A percentile compares a stretch with the other conserved stretches of the same genome.
Evolutionary conservation across 2,888 invertebrate genomes (phyloP).

Genomic region (Macrophya annulata): DNA sequence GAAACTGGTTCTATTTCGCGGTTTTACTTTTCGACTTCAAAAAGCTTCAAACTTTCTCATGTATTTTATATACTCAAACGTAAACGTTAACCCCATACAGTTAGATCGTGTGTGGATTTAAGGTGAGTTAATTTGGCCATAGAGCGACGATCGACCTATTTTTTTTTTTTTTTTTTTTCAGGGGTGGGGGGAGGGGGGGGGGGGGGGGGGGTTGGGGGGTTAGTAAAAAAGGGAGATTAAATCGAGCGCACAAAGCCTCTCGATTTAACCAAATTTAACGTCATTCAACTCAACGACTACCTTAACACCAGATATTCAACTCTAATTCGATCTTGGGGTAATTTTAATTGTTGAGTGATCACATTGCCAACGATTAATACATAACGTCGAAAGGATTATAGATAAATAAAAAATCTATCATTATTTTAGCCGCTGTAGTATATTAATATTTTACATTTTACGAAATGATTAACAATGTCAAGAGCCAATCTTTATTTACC

Average conservation of each 20-base stretch:
- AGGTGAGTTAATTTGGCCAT: neutral
- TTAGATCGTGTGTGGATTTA: neutral
- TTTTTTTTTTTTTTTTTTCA: too few species aligned
- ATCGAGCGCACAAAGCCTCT: neutral
- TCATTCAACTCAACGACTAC: neutral
- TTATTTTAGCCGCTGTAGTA: neutral
- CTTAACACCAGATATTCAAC: neutral
- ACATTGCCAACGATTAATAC: neutral
- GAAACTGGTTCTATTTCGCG: neutral
- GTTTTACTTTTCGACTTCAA: neutral
- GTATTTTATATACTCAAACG: neutral
- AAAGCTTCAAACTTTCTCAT: neutral
- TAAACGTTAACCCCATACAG: neutral
- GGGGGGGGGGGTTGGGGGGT: too few species aligned
- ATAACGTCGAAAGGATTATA: neutral
- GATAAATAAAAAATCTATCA: neutral
- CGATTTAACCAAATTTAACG: slow-evolving; percentile 13
- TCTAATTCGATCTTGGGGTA: neutral
- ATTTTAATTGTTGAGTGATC: slow-evolving; percentile 12
- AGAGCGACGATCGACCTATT: neutral
- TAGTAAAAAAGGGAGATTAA: neutral
- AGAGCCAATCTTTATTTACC: neutral
- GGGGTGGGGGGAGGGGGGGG: too few species aligned
- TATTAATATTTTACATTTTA: neutral
- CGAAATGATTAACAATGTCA: neutral